Conservation (phyloP, 2,888 invertebrate genomes). For the Orchesellides sinensis region DNA sequence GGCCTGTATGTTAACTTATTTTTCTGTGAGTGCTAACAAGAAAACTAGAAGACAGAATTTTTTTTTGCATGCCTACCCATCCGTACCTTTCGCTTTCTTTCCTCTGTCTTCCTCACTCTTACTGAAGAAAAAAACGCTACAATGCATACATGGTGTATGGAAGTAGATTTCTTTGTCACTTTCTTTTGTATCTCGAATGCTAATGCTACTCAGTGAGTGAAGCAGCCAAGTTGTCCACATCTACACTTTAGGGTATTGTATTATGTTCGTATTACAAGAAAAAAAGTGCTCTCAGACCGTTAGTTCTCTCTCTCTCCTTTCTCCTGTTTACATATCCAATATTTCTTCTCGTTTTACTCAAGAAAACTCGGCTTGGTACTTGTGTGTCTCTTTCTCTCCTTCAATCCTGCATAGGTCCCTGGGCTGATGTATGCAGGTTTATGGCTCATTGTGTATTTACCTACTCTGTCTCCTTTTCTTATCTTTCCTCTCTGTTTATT, state of each 20-base stretch:
- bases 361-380: not conserved
- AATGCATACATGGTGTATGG: not conserved
- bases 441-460: conserved; percentile 51
- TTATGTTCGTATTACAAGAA: conserved; percentile 60
- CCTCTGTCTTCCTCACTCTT: conserved; percentile 10
- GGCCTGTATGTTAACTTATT: conserved; percentile 44
- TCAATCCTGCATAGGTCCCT: conserved; percentile 43
- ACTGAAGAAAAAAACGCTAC: no score
- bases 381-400: conserved; percentile 8
- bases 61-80: conserved; percentile 46
- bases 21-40: conserved; percentile 52
- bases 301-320: conserved; percentile 42
- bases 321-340: conserved; percentile 57
- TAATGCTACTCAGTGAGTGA: conserved; percentile 52
- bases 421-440: conserved; percentile 43
- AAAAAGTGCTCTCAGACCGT: conserved; percentile 55
- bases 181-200: conserved; percentile 50
- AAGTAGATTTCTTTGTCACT: conserved; percentile 46
- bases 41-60: conserved; percentile 44
- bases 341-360: conserved; percentile 39
- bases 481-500: no score
- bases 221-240: conserved; percentile 55
- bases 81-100: conserved; percentile 21
- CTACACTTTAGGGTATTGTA: conserved; percentile 62
- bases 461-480: conserved; percentile 27